Evolutionary conservation across 1,140 invertebrate species (phyloP).

Genomic region (Caenorhabditis inopinata): DNA sequence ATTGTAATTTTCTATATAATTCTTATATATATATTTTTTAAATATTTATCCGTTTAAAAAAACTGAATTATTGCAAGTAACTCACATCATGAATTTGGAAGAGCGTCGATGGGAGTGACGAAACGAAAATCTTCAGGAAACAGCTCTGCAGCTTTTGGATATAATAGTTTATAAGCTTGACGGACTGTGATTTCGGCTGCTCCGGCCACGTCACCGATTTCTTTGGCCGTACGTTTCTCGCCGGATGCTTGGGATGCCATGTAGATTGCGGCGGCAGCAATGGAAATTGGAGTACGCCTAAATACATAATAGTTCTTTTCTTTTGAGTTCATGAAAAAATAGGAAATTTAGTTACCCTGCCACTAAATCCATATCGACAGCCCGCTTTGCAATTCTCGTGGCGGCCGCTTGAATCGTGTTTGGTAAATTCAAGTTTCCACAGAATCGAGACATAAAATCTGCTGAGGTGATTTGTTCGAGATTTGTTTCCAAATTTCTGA

Average conservation of each 20-base stretch:
- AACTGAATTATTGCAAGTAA: too few species aligned
- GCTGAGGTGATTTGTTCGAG: slow-evolving; percentile 96
- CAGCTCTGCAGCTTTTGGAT: slow-evolving; percentile 74
- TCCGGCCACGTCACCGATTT: slow-evolving; percentile 97
- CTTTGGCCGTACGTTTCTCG: slow-evolving; percentile 76
- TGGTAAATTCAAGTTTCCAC: slow-evolving; percentile 75
- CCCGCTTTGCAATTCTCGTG: slow-evolving; percentile 91
- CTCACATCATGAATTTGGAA: slow-evolving; percentile 24
- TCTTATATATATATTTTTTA: too few species aligned
- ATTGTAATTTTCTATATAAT: too few species aligned
- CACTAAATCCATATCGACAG: slow-evolving; percentile 93
- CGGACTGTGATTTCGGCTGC: slow-evolving; percentile 97
- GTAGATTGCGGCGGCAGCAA: slow-evolving; percentile 97
- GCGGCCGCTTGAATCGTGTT: slow-evolving; percentile 82
- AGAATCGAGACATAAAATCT: slow-evolving; percentile 84
- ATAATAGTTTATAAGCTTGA: slow-evolving; percentile 97
- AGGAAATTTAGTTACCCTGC: slow-evolving; percentile 73
- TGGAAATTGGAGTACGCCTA: slow-evolving; percentile 92
- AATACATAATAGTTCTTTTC: slow-evolving; percentile 43
- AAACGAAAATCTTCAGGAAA: slow-evolving; percentile 39
- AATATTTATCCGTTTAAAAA: too few species aligned
- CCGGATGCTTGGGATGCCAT: slow-evolving; percentile 98
- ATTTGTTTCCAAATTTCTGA: slow-evolving; percentile 85
- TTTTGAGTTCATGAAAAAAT: background rate
- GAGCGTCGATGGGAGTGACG: slow-evolving; percentile 33